These are phyloP conservation scores for Phrynosoma blainvillii DNA, from an alignment of 2,113 vertebrate species.

Conservation along the genomic window DNA sequence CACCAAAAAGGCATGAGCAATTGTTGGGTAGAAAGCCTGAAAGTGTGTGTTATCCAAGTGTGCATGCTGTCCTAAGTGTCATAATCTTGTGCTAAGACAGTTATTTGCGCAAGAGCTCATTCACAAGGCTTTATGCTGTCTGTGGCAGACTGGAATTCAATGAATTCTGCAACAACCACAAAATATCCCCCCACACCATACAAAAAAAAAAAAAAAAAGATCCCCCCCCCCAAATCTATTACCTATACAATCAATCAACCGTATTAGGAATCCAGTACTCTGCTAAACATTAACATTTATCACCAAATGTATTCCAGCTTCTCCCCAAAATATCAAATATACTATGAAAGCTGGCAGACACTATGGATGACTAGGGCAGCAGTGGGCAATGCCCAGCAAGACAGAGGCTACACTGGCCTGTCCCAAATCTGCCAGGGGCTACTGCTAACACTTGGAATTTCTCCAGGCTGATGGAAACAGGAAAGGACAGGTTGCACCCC, in stretches of 20 bases:
- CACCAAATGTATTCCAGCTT: background rate
- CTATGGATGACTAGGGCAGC: background rate
- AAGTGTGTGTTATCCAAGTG: conserved; percentile 42
- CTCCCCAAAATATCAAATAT: background rate
- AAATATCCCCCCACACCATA: background rate
- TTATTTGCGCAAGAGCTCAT: conserved; percentile 39
- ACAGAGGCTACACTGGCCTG: too few relatives aligned
- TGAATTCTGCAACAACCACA: conserved; percentile 3
- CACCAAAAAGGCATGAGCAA: conserved; percentile 22
- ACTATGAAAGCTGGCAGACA: background rate
- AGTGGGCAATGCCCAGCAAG: too few relatives aligned
- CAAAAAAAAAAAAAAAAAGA: conserved; percentile 8
- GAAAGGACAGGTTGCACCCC: too few relatives aligned
- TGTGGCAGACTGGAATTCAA: conserved; percentile 17
- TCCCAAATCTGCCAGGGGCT: too few relatives aligned
- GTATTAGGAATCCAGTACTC: background rate
- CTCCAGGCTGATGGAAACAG: too few relatives aligned
- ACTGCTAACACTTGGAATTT: too few relatives aligned
- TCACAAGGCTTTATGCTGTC: conserved; percentile 29
- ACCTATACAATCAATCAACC: background rate
- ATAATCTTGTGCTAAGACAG: conserved; percentile 35
- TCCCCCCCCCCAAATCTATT: background rate
- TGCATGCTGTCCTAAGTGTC: conserved; percentile 44
- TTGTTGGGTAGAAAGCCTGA: conserved; percentile 43
- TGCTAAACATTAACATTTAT: background rate